Percentiles rank a stretch among this genome's conserved stretches.
Conservation (phyloP, 2,888 invertebrate species). For the Lagria hirta region DNA sequence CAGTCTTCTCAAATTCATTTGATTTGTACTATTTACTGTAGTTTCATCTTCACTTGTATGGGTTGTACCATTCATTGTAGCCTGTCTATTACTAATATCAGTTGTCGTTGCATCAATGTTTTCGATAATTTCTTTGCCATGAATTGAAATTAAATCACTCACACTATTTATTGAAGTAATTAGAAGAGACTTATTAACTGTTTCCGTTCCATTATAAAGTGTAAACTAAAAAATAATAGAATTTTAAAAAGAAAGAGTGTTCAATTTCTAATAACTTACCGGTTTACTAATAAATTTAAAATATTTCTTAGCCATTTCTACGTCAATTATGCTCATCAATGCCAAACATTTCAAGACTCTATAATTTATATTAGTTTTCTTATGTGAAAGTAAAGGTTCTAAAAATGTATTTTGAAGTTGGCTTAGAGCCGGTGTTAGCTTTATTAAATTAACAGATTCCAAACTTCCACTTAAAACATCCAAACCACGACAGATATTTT, state of each 20-base stretch:
- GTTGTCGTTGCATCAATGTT: background rate
- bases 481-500: slow-evolving; percentile 35
- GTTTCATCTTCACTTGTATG: slow-evolving; percentile 29
- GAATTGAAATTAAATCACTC: slow-evolving; percentile 31
- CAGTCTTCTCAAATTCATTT: slow-evolving; percentile 9
- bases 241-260: slow-evolving; percentile 5
- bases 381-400: slow-evolving; percentile 30
- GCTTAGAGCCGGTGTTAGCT: slow-evolving; percentile 27
- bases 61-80: slow-evolving; percentile 22
- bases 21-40: background rate
- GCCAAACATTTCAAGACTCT: slow-evolving; percentile 36
- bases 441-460: slow-evolving; percentile 18
- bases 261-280: slow-evolving; percentile 31
- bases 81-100: slow-evolving; percentile 13
- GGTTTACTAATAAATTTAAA: slow-evolving; percentile 36
- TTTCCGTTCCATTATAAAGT: slow-evolving; percentile 8
- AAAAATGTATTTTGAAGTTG: slow-evolving; percentile 37
- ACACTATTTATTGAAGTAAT: slow-evolving; percentile 25
- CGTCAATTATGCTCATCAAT: slow-evolving; percentile 35
- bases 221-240: slow-evolving; percentile 7
- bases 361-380: slow-evolving; percentile 33
- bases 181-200: slow-evolving; percentile 5
- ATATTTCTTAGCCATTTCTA: slow-evolving; percentile 32
- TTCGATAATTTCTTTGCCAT: slow-evolving; percentile 23
- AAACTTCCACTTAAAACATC: slow-evolving; percentile 35